Percentiles rank a stretch among this genome's conserved stretches.
These are phyloP conservation scores for Lates calcarifer DNA, from an alignment of 2,113 vertebrate species.

Conservation along the genomic window DNA sequence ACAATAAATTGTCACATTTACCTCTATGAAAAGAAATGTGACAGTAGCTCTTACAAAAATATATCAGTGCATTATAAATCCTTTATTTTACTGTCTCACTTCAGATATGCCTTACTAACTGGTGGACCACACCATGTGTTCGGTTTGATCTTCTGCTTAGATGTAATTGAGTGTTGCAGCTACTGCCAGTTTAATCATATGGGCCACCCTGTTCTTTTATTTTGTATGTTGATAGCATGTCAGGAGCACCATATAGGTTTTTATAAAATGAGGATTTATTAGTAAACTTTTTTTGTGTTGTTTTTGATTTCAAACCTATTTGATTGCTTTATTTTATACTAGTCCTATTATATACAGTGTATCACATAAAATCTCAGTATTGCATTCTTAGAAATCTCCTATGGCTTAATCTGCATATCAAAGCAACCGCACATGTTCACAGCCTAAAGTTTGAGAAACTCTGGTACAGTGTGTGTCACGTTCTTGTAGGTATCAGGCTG, in stretches of 20 bases:
- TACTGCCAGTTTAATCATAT: neutral
- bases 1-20: neutral
- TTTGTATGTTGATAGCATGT: neutral
- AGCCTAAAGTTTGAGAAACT: neutral
- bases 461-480: neutral
- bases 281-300: neutral
- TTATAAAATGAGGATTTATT: neutral
- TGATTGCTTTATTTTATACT: neutral
- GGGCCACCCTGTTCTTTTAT: neutral
- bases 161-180: too few species aligned
- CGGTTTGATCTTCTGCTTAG: neutral
- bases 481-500: neutral
- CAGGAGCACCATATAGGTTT: neutral
- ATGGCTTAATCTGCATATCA: neutral
- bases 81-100: neutral
- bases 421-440: neutral
- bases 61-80: neutral
- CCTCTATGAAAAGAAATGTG: too few species aligned
- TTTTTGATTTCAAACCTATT: neutral
- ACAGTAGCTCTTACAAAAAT: neutral
- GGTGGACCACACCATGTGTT: neutral
- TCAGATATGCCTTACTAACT: neutral
- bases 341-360: neutral
- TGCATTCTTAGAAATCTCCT: neutral
- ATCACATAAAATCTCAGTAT: neutral